phyloP scores from a whole-genome alignment of 2,113 vertebrate genomes.

The Brachypodius melanocephalos region DNA sequence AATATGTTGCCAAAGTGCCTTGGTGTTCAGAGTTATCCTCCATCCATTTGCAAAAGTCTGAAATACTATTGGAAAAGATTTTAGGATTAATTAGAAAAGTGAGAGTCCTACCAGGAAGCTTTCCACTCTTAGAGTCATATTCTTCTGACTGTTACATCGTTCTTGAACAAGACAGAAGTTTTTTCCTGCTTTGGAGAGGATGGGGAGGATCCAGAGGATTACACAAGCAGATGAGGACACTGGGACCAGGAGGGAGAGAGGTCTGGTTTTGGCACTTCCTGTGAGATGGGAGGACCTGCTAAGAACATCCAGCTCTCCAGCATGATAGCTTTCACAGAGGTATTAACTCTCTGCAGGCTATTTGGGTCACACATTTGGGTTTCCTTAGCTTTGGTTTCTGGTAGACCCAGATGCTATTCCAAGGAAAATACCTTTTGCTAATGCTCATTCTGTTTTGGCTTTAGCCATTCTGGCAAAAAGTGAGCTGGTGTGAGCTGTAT shows the following conservation, averaged over 20 bases:
- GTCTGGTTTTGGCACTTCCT: neutral
- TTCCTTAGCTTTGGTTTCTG: constrained; percentile 25
- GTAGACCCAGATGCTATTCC: neutral
- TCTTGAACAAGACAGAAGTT: neutral
- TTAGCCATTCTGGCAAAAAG: neutral
- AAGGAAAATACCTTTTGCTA: constrained; percentile 47
- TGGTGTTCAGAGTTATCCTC: neutral
- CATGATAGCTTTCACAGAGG: neutral
- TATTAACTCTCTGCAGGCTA: neutral
- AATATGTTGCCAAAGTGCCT: neutral
- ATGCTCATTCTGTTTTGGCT: constrained; percentile 20
- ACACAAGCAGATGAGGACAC: neutral
- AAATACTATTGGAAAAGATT: neutral
- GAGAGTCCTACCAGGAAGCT: neutral
- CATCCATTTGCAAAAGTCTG: neutral
- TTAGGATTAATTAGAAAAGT: neutral
- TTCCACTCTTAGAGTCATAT: neutral
- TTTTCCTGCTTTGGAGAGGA: neutral
- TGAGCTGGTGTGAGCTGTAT: neutral
- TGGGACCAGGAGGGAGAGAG: neutral
- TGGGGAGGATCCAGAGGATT: neutral
- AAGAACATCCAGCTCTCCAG: neutral
- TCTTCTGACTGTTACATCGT: neutral
- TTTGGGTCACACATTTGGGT: neutral
- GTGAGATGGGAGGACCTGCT: neutral